Conservation (phyloP, 2,113 vertebrate genomes). For the Carassius gibelio region DNA sequence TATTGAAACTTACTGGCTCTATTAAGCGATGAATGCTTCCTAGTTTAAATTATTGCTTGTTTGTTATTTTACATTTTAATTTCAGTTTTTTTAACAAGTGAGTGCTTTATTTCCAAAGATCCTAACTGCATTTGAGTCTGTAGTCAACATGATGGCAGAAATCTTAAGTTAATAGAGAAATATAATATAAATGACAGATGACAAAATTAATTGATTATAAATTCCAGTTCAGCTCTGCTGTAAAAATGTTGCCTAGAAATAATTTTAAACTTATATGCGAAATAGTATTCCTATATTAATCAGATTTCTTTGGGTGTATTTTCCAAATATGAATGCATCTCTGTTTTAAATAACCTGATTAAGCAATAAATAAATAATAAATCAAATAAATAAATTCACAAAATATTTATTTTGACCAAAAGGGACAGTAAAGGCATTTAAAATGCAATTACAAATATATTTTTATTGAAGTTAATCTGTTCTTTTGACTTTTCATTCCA, state of each 20-base stretch:
- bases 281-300: background rate
- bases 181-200: background rate
- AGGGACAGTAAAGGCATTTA: too few relatives aligned
- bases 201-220: background rate
- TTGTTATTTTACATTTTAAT: background rate
- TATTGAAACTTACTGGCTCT: conserved; percentile 46
- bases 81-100: background rate
- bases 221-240: background rate
- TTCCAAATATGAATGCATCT: background rate
- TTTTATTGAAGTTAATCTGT: too few relatives aligned
- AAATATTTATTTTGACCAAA: too few relatives aligned
- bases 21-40: conserved; percentile 10
- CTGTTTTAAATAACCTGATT: too few relatives aligned
- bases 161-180: background rate
- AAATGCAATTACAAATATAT: too few relatives aligned
- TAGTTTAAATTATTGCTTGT: background rate
- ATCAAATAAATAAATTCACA: too few relatives aligned
- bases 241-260: background rate
- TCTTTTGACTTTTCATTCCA: too few relatives aligned
- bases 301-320: background rate
- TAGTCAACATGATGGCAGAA: background rate
- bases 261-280: background rate
- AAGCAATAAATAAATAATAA: too few relatives aligned
- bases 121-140: background rate
- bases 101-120: background rate